Evolutionary conservation across 2,113 vertebrate genomes (phyloP).

Genomic region (Brachirus orientalis): DNA sequence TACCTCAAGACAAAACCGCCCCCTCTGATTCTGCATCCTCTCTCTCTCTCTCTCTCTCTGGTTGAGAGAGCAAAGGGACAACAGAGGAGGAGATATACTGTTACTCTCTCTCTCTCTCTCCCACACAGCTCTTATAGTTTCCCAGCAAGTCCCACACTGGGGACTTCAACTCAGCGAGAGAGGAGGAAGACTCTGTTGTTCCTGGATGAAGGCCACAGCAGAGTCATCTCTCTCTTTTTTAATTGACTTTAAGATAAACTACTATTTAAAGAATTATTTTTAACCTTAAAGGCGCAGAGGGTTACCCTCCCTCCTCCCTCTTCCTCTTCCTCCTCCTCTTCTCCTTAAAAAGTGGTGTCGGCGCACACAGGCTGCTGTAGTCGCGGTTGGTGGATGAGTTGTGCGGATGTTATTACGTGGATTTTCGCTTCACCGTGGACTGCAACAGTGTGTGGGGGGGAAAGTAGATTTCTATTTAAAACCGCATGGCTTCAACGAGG

Average conservation of each 20-base stretch:
- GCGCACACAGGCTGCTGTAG: neutral
- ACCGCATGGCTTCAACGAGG: slow-evolving; percentile 65
- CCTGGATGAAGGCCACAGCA: neutral
- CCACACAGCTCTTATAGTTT: slow-evolving; percentile 33
- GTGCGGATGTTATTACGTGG: slow-evolving; percentile 68
- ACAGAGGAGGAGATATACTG: slow-evolving; percentile 54
- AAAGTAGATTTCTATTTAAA: slow-evolving; percentile 64
- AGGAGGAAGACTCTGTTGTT: slow-evolving; percentile 24
- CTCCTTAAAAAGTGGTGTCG: slow-evolving; percentile 27
- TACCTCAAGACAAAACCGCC: slow-evolving; percentile 37
- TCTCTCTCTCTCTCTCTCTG: slow-evolving; percentile 18
- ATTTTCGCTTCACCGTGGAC: slow-evolving; percentile 48
- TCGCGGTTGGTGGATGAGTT: slow-evolving; percentile 46
- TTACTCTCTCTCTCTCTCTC: slow-evolving; percentile 46
- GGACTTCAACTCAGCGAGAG: slow-evolving; percentile 45
- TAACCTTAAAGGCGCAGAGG: neutral
- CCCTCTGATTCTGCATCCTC: slow-evolving; percentile 46
- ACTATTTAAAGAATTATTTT: neutral
- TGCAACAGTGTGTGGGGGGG: slow-evolving; percentile 68
- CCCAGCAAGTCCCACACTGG: slow-evolving; percentile 41
- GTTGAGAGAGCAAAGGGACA: slow-evolving; percentile 43
- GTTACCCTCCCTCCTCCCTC: neutral
- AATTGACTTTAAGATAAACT: slow-evolving; percentile 39
- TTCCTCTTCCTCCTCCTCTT: neutral
- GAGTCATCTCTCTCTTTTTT: neutral